Evolutionary conservation across 2,113 vertebrate species (phyloP), one percentile per base, ranked within the genome.

Genomic region (Atrichornis clamosus): DNA sequence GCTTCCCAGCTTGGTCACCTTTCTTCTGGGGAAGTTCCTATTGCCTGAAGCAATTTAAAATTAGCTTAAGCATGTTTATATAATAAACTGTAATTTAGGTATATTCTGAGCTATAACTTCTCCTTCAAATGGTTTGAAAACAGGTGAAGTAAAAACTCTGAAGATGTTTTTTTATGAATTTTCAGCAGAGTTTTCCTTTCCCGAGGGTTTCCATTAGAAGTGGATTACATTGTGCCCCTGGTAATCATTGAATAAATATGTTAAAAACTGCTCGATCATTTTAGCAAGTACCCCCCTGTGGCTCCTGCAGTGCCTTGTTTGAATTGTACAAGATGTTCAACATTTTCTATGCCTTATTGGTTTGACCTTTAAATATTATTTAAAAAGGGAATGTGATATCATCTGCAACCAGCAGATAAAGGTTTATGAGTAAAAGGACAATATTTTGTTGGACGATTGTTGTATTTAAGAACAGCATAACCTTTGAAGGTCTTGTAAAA

Each of bases 281-380:
- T 93, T 78, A 81, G 89, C 77, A 80, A 88, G 60, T 49, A 95
- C 58, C 77, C 67, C 69, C 87, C 59, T 82, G 96, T 92, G 70
- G 90, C 59, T 94, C 42, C 65, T 73, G 39, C 83, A 42, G 84
- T 85, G 72, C 53, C 60, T 95, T 96, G 89, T 93, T 95, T 96
- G 78, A 95, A 84, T 96, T 96, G 95, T 96, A 97, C 70, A 95
- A 95, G 94, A 95, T 92, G 86, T 95, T 95, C 89, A 97, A 94
- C 72, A 86, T 86, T 97, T 97, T 95, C 80, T 59, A 10, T 95
- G 94, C 64, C 78, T 96, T 97, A 93, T 93, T 94, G 93, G 53
- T 87, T 87, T 97, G 92, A 98, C 89, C 94, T 97, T 97, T 95
- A 95, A 94, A 86, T 95, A 96, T 95, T 91, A 87, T 94, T 96